Percentiles rank a stretch among this genome's conserved stretches.
These are phyloP conservation scores for Campoletis raptor DNA, from an alignment of 2,888 invertebrate genomes.

Conservation along the genomic window DNA sequence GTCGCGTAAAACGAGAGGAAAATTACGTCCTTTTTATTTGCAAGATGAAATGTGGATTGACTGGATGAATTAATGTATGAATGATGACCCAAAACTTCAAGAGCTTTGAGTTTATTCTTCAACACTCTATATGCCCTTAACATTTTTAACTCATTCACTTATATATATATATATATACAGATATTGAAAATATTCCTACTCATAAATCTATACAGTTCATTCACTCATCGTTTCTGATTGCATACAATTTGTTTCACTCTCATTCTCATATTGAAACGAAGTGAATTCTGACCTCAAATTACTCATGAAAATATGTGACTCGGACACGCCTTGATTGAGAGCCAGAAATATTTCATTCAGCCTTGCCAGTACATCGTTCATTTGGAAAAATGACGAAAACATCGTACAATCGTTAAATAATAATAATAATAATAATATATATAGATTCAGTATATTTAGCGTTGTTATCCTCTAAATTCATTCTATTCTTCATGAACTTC, in stretches of 20 bases:
- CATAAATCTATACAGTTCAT: neutral
- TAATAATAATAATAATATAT: neutral
- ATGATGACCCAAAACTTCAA: slow-evolving; percentile 18
- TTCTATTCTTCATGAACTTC: slow-evolving; percentile 22
- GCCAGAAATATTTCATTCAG: neutral
- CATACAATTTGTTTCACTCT: slow-evolving; percentile 19
- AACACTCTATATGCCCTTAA: slow-evolving; percentile 17
- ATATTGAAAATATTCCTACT: neutral
- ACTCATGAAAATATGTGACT: neutral
- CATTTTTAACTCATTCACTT: neutral
- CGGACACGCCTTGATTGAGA: neutral
- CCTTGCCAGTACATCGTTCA: neutral
- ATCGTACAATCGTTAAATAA: neutral
- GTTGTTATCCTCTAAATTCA: slow-evolving; percentile 6
- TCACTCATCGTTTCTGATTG: slow-evolving; percentile 30
- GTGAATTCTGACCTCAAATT: neutral
- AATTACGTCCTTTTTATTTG: neutral
- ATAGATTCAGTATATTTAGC: neutral
- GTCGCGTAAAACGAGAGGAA: neutral
- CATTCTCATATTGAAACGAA: slow-evolving; percentile 10
- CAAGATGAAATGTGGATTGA: neutral
- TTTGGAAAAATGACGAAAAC: neutral
- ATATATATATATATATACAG: neutral
- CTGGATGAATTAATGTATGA: slow-evolving; percentile 9
- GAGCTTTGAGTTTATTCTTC: neutral